These are phyloP conservation scores for Neopelma chrysocephalum DNA, from an alignment of 2,797 vertebrate genomes.

Conservation along the genomic window DNA sequence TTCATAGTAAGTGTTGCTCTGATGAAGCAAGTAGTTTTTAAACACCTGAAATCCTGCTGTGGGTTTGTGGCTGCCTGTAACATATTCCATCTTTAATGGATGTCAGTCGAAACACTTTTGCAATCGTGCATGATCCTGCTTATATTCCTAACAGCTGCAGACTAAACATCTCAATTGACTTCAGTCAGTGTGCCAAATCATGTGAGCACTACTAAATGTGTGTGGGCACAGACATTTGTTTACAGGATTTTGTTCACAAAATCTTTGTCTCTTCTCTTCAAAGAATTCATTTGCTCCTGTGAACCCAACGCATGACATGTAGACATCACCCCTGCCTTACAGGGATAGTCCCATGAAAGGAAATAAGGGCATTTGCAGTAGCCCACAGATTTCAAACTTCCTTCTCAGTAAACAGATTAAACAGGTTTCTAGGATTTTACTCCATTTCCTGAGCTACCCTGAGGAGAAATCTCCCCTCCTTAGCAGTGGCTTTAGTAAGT, in stretches of 20 bases:
- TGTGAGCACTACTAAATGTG: not conserved
- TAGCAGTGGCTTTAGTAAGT: not conserved
- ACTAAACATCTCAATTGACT: constrained; percentile 29
- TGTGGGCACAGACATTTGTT: not conserved
- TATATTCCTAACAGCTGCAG: constrained; percentile 4
- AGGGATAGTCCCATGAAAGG: fast-evolving
- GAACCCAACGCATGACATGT: not conserved
- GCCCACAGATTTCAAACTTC: not conserved
- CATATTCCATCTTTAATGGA: not conserved
- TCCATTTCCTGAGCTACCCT: not conserved
- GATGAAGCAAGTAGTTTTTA: not conserved
- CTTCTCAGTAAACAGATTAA: not conserved
- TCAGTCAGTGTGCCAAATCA: not conserved
- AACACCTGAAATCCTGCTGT: not conserved
- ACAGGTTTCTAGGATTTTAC: not conserved
- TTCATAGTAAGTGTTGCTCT: not conserved
- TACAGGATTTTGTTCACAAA: not conserved
- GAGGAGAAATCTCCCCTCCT: not conserved
- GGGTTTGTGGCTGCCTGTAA: not conserved
- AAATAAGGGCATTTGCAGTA: not conserved
- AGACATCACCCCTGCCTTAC: not conserved
- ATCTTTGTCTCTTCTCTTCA: not conserved
- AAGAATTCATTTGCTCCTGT: not conserved
- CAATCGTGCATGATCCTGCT: not conserved
- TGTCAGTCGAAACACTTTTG: not conserved